phyloP scores from a whole-genome alignment of 2,888 invertebrate species.

The Xanthorhoe designata region DNA sequence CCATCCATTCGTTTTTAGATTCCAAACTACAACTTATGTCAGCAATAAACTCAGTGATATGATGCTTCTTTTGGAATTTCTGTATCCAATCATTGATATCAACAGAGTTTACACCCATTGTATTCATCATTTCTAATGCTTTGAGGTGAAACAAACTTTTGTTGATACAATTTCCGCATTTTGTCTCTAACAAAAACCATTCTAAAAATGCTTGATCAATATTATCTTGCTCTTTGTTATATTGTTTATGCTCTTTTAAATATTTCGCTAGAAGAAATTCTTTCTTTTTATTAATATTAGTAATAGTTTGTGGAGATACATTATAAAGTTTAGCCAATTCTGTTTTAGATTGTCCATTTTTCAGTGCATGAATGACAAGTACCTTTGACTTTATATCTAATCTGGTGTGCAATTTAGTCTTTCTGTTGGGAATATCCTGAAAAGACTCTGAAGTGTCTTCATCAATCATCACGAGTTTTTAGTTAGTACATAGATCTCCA shows the following conservation, averaged over 20 bases:
- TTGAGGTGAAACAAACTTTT: background rate
- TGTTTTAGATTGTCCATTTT: background rate
- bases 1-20: background rate
- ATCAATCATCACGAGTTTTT: background rate
- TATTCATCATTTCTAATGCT: background rate
- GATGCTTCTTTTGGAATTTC: background rate
- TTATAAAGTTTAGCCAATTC: background rate
- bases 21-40: background rate
- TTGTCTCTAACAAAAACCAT: background rate
- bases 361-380: conserved; percentile 19
- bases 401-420: background rate
- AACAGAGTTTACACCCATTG: background rate
- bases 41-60: background rate
- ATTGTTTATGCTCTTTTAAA: background rate
- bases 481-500: background rate
- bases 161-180: background rate
- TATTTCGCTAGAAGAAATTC: background rate
- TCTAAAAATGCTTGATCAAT: background rate
- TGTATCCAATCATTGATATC: background rate
- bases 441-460: background rate
- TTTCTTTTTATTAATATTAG: background rate
- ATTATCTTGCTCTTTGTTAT: background rate
- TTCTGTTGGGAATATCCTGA: background rate
- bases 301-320: background rate
- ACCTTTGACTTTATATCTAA: conserved; percentile 40